Conservation (phyloP, 2,113 vertebrate genomes). For the Cranoglanis bouderius region DNA sequence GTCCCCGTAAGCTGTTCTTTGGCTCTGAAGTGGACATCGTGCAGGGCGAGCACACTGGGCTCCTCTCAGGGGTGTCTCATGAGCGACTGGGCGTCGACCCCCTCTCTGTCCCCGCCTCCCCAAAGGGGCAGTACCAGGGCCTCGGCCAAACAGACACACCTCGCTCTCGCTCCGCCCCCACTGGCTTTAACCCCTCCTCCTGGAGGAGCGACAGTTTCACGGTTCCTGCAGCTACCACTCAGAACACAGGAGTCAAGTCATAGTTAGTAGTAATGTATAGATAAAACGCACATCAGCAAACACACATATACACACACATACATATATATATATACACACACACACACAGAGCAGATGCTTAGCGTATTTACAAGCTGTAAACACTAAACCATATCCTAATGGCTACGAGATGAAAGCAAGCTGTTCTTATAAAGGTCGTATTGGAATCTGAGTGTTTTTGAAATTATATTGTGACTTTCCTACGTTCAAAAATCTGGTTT, state of each 20-base stretch:
- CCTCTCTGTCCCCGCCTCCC: slow-evolving; percentile 44
- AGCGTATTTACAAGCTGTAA: background rate
- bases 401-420: background rate
- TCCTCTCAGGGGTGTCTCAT: slow-evolving; percentile 19
- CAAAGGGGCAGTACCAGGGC: slow-evolving; percentile 41
- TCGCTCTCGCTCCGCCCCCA: slow-evolving; percentile 48
- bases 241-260: slow-evolving; percentile 39
- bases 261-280: background rate
- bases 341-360: background rate
- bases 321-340: background rate
- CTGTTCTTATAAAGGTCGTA: background rate
- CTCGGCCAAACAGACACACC: slow-evolving; percentile 48
- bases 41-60: slow-evolving; percentile 44
- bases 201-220: slow-evolving; percentile 31
- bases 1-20: slow-evolving; percentile 59
- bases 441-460: slow-evolving; percentile 9
- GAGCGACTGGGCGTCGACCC: slow-evolving; percentile 38
- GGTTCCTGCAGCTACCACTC: slow-evolving; percentile 18
- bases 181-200: slow-evolving; percentile 40
- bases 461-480: background rate
- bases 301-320: background rate
- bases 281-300: background rate
- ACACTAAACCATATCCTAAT: background rate
- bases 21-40: slow-evolving; percentile 58
- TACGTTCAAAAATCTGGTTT: background rate